These are phyloP conservation scores for Gymnarchus niloticus DNA, from an alignment of 2,113 vertebrate genomes.

Conservation along the genomic window DNA sequence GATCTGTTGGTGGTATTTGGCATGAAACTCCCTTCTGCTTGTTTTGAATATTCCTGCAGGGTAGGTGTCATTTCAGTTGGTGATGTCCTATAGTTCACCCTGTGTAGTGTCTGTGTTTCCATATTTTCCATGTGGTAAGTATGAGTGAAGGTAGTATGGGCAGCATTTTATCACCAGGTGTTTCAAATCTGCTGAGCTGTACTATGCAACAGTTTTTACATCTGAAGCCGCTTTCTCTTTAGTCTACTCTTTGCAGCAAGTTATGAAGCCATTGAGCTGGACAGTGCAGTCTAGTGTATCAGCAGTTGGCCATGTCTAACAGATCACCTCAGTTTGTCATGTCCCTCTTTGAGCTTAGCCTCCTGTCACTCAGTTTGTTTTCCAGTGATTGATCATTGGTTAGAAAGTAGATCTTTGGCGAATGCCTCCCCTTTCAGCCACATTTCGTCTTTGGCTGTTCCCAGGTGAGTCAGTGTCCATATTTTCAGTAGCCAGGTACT, in stretches of 20 bases:
- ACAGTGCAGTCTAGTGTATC: too few species aligned
- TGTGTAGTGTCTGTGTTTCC: too few species aligned
- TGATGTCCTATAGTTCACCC: too few species aligned
- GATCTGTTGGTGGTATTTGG: too few species aligned
- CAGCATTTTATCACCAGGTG: too few species aligned
- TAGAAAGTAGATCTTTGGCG: neutral
- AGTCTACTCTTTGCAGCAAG: neutral
- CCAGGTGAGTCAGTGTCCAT: neutral
- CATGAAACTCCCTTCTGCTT: too few species aligned
- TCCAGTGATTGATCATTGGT: neutral
- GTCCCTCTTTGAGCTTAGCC: neutral
- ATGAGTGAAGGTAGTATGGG: too few species aligned
- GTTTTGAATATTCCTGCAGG: too few species aligned
- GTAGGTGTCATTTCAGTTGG: too few species aligned
- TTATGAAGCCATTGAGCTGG: neutral
- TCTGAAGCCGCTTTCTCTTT: neutral
- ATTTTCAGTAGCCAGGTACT: neutral
- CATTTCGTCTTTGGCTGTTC: neutral
- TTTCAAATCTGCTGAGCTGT: too few species aligned
- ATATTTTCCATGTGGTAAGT: too few species aligned
- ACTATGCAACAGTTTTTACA: too few species aligned
- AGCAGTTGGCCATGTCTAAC: neutral
- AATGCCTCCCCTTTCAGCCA: neutral
- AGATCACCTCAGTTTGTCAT: neutral
- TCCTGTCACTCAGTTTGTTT: neutral